A percentile compares a stretch with the other conserved stretches of the same genome.
phyloP scores from a whole-genome alignment of 1,140 invertebrate species.

The Drosophila ogumai region DNA sequence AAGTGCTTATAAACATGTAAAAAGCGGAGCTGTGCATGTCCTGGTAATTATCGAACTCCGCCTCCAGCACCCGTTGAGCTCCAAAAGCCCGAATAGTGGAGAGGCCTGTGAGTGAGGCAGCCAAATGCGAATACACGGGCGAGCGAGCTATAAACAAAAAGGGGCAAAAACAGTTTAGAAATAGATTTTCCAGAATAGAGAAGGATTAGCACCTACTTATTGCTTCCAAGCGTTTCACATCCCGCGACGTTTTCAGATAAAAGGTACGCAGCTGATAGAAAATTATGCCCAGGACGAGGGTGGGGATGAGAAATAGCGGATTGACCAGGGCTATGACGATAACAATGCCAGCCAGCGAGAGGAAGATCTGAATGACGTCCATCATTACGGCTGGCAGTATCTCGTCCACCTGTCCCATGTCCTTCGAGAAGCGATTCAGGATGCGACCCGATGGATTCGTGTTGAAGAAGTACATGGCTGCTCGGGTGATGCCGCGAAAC shows the following conservation, averaged over 20 bases:
- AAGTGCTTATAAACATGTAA: conserved; percentile 88
- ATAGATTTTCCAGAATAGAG: not conserved
- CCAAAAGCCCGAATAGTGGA: conserved; percentile 95
- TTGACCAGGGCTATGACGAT: conserved; percentile 91
- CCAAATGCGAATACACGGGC: conserved; percentile 95
- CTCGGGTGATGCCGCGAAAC: conserved; percentile 90
- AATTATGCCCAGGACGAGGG: conserved; percentile 88
- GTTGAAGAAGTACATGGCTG: conserved; percentile 94
- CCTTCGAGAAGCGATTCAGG: conserved; percentile 93
- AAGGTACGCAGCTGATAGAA: conserved; percentile 91
- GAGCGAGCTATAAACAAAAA: conserved; percentile 87
- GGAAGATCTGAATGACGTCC: conserved; percentile 91
- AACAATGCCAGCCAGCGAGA: conserved; percentile 91
- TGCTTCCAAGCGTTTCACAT: conserved; percentile 95
- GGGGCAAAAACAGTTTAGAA: not conserved
- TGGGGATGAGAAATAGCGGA: conserved; percentile 90
- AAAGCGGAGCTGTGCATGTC: conserved; percentile 89
- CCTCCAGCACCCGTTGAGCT: conserved; percentile 91
- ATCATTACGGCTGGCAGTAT: conserved; percentile 91
- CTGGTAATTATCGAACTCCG: conserved; percentile 93
- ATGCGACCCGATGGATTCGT: conserved; percentile 91
- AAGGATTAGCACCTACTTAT: conserved; percentile 88
- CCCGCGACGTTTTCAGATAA: conserved; percentile 93
- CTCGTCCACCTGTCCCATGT: conserved; percentile 95
- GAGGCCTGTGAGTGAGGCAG: conserved; percentile 94